Conservation (phyloP, 2,888 invertebrate genomes). For the Chouioia cunea region DNA sequence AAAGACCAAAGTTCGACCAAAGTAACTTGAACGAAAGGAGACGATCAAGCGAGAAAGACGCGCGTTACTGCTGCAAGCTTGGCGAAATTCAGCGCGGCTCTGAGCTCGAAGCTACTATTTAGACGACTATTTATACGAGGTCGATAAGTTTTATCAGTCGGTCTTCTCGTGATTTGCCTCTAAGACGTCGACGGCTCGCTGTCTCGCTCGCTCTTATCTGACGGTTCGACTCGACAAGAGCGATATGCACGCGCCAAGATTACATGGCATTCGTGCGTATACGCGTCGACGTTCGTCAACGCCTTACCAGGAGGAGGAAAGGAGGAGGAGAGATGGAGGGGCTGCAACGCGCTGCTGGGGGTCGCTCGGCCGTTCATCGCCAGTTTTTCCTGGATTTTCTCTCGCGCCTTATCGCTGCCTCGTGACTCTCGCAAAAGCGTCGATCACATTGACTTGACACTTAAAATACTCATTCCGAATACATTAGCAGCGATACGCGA, state of each 20-base stretch:
- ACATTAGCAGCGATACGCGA: too few relatives aligned
- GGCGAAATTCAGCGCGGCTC: slow-evolving; percentile 54
- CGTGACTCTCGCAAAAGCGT: too few relatives aligned
- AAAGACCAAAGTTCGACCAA: background rate
- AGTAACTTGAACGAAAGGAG: background rate
- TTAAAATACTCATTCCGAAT: too few relatives aligned
- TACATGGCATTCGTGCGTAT: slow-evolving; percentile 10
- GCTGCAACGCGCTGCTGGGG: slow-evolving; percentile 18
- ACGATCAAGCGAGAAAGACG: background rate
- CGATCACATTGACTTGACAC: too few relatives aligned
- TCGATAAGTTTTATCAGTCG: slow-evolving; percentile 65
- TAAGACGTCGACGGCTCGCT: slow-evolving; percentile 50
- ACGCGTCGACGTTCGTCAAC: slow-evolving; percentile 1
- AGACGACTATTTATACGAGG: slow-evolving; percentile 63
- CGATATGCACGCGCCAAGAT: slow-evolving; percentile 52
- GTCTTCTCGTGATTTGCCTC: slow-evolving; percentile 54
- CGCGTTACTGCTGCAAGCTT: slow-evolving; percentile 27
- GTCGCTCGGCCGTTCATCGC: background rate
- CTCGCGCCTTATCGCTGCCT: background rate
- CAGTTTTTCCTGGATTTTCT: slow-evolving; percentile 29
- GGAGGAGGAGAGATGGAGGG: background rate
- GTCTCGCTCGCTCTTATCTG: slow-evolving; percentile 56
- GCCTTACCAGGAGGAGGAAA: too few relatives aligned
- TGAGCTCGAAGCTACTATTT: slow-evolving; percentile 60
- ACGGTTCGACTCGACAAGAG: slow-evolving; percentile 52